Evolutionary conservation across 2,888 invertebrate species (phyloP).

Genomic region (Eremobia ochroleuca): DNA sequence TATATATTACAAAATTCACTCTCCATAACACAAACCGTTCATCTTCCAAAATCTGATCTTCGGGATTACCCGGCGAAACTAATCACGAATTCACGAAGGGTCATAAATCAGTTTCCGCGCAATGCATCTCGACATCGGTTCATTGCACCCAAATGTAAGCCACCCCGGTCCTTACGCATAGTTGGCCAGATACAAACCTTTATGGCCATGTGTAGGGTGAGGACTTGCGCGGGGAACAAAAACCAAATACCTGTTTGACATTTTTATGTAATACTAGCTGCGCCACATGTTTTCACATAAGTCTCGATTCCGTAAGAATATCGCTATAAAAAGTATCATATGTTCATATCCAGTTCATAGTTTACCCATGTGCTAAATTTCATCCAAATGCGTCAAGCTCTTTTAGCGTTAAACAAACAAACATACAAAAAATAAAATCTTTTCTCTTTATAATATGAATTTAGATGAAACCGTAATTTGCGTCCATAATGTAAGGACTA

Average conservation of each 20-base stretch:
- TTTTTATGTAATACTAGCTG: too few species aligned
- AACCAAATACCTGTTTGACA: not conserved
- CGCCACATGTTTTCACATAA: too few species aligned
- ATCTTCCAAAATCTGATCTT: constrained; percentile 38
- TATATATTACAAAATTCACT: not conserved
- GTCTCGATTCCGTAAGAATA: too few species aligned
- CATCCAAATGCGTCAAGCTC: too few species aligned
- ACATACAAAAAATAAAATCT: too few species aligned
- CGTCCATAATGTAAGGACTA: not conserved
- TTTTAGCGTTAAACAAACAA: too few species aligned
- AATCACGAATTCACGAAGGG: constrained; percentile 42
- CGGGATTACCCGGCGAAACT: constrained; percentile 40
- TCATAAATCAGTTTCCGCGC: constrained; percentile 65
- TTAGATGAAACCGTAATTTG: not conserved
- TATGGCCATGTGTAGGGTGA: not conserved
- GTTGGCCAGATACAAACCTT: constrained; percentile 49
- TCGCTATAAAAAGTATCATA: too few species aligned
- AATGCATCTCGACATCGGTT: constrained; percentile 65
- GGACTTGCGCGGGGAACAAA: not conserved
- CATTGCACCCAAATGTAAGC: constrained; percentile 65
- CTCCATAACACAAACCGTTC: not conserved
- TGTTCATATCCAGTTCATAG: too few species aligned
- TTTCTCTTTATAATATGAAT: too few species aligned
- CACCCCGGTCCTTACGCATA: constrained; percentile 64
- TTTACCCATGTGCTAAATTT: too few species aligned